These are phyloP conservation scores for Trachelus stipa DNA, from an alignment of 2,888 invertebrate genomes.

Conservation along the genomic window DNA sequence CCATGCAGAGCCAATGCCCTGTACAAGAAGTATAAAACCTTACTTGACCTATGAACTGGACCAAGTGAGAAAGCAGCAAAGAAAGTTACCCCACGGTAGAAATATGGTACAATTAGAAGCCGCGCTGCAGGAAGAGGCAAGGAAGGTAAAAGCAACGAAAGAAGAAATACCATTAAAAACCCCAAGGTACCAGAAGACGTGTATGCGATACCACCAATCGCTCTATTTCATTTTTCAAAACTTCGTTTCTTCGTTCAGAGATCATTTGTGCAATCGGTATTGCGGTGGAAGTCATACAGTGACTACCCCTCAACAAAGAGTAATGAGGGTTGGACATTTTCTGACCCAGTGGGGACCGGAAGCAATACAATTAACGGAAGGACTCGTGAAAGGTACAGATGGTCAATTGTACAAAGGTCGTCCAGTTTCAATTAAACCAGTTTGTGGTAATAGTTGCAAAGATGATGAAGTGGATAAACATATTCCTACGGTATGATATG, in stretches of 20 bases:
- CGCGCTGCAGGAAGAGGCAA: conserved; percentile 57
- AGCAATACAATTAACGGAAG: conserved; percentile 69
- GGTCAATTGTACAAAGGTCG: conserved; percentile 51
- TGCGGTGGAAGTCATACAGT: conserved; percentile 84
- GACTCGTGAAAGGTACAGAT: conserved; percentile 66
- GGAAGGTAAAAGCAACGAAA: conserved; percentile 37
- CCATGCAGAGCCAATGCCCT: conserved; percentile 70
- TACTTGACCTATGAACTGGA: conserved; percentile 80
- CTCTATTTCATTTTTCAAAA: neutral
- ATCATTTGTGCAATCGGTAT: conserved; percentile 77
- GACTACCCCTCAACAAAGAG: conserved; percentile 78
- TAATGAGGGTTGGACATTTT: conserved; percentile 75
- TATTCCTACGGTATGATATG: neutral
- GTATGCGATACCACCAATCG: neutral
- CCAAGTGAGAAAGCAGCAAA: conserved; percentile 68
- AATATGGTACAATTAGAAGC: conserved; percentile 67
- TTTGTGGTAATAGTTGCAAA: conserved; percentile 22
- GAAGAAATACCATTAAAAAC: conserved; percentile 36
- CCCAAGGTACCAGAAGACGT: conserved; percentile 32
- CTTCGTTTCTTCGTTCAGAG: conserved; percentile 37
- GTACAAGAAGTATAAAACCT: conserved; percentile 74
- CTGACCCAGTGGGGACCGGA: conserved; percentile 77
- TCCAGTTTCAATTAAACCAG: conserved; percentile 10
- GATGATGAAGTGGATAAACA: neutral
- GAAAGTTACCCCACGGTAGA: conserved; percentile 62